phyloP scores from a whole-genome alignment of 2,797 vertebrate species.

The Falco peregrinus region DNA sequence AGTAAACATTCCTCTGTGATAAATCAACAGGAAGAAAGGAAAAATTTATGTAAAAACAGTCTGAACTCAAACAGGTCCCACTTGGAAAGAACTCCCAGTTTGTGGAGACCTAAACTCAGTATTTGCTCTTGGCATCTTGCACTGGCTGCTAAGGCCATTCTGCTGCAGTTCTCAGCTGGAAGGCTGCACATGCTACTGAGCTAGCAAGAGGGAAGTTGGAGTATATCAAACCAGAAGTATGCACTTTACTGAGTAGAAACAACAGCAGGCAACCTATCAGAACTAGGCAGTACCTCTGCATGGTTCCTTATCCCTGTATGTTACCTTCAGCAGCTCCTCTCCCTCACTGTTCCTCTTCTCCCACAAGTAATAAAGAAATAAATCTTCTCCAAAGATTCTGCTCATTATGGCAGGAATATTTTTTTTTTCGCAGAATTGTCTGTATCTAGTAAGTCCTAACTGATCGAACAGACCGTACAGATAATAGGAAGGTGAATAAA shows the following conservation, averaged over 20 bases:
- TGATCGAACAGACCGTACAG: background rate
- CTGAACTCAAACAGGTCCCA: background rate
- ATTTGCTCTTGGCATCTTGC: background rate
- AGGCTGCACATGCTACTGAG: background rate
- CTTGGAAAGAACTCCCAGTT: background rate
- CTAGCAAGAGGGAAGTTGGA: background rate
- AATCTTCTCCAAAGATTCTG: background rate
- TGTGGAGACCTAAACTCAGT: background rate
- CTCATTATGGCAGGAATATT: background rate
- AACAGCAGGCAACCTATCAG: background rate
- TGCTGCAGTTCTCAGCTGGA: background rate
- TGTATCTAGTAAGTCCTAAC: background rate
- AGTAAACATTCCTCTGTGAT: background rate
- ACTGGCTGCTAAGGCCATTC: background rate
- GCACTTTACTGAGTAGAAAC: background rate
- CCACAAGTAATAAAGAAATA: background rate
- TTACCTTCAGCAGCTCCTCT: background rate
- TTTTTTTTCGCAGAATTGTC: background rate
- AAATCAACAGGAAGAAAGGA: background rate
- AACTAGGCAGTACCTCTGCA: background rate
- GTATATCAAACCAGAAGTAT: background rate
- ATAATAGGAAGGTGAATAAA: background rate
- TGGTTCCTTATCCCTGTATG: background rate
- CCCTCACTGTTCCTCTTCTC: background rate
- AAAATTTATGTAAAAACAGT: background rate